Conservation (phyloP, 2,888 invertebrate species). For the Leptinotarsa tumamoca region DNA sequence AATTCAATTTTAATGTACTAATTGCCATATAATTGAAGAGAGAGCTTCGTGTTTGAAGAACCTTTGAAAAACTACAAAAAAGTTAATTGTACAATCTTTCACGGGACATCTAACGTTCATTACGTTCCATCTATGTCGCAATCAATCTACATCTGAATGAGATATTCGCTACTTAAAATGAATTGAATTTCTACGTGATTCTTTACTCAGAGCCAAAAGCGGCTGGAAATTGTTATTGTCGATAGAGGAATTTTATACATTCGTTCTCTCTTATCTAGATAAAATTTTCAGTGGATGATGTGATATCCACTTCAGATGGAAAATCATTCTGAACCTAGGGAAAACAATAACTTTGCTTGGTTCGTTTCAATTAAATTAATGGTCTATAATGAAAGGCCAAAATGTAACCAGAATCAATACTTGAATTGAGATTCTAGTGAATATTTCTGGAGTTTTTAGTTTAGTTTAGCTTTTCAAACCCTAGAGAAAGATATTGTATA, state of each 20-base stretch:
- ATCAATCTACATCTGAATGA: constrained; percentile 17
- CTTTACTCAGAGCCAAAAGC: background rate
- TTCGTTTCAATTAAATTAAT: no score
- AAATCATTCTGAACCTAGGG: background rate
- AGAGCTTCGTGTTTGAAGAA: background rate
- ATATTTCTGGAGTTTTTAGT: no score
- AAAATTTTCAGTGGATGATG: background rate
- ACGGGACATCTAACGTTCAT: background rate
- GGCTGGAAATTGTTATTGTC: constrained; percentile 6
- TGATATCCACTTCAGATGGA: background rate
- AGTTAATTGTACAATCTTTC: constrained; percentile 9
- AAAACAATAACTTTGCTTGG: no score
- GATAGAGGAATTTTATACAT: constrained; percentile 2
- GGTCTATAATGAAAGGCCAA: no score
- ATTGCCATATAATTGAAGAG: background rate
- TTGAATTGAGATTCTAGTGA: no score
- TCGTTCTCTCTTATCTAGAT: background rate
- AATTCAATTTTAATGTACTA: background rate
- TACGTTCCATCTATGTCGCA: constrained; percentile 3
- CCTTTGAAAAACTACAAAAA: background rate
- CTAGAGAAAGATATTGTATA: no score
- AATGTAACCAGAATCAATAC: no score
- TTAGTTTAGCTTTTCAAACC: no score
- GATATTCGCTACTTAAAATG: constrained; percentile 8
- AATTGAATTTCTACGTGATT: constrained; percentile 19